These are phyloP conservation scores for Antennarius striatus DNA, from an alignment of 2,113 vertebrate species.

Conservation along the genomic window DNA sequence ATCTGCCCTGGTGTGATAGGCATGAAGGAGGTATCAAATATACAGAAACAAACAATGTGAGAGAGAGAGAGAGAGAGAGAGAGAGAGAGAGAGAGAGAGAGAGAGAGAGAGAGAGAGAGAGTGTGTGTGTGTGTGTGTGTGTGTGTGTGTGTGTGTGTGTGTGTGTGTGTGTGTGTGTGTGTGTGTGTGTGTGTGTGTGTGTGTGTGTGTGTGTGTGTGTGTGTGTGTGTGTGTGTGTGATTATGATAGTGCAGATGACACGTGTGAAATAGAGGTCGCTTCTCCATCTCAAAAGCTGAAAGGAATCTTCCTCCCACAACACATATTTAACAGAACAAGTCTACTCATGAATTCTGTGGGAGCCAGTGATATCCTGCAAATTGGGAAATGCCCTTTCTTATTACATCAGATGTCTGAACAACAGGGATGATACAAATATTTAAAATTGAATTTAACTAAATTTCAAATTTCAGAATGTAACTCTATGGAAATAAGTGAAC, in stretches of 20 bases:
- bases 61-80: no score
- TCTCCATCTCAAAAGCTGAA: conserved; percentile 21
- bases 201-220: no score
- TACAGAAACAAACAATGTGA: conserved; percentile 4
- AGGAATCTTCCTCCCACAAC: conserved; percentile 4
- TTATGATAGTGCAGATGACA: conserved; percentile 25
- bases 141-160: not conserved
- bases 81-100: no score
- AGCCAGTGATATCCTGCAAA: conserved; percentile 10
- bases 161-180: no score
- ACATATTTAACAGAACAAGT: not conserved
- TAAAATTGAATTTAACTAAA: no score
- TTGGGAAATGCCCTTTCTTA: not conserved
- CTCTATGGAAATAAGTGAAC: no score
- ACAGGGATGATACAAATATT: no score
- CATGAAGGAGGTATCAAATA: conserved; percentile 14
- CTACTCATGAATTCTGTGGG: not conserved
- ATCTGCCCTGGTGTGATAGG: conserved; percentile 20
- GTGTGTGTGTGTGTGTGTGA: not conserved
- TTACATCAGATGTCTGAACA: conserved; percentile 4
- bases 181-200: no score
- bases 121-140: conserved; percentile 1
- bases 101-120: no score
- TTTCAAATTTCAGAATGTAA: no score
- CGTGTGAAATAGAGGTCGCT: conserved; percentile 35